These are phyloP conservation scores for Muraenolepis orangiensis DNA, from an alignment of 2,797 vertebrate species.

Conservation along the genomic window DNA sequence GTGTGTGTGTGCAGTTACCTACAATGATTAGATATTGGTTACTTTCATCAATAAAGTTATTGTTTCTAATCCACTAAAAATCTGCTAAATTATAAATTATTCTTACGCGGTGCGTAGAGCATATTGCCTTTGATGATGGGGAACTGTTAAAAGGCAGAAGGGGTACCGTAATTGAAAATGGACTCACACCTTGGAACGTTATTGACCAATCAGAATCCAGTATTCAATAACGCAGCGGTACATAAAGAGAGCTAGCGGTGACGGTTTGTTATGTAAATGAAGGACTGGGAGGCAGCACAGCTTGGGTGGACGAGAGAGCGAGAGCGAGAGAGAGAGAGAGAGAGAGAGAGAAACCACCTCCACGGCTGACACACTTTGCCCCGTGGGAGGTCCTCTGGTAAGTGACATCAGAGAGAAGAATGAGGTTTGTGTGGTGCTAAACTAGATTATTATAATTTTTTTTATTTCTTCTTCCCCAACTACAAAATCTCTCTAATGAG, in stretches of 20 bases:
- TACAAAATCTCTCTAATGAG: neutral
- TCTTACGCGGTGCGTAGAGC: neutral
- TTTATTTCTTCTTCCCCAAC: neutral
- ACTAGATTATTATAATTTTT: neutral
- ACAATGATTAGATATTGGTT: neutral
- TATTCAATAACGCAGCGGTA: neutral
- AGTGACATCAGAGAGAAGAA: slow-evolving; percentile 22
- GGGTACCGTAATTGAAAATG: neutral
- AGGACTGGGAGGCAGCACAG: neutral
- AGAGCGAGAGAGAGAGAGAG: too few species aligned
- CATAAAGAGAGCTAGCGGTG: neutral
- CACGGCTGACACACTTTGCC: slow-evolving; percentile 25
- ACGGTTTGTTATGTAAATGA: neutral
- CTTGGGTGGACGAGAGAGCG: too few species aligned
- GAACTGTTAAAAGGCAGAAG: neutral
- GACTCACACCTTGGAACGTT: too few species aligned
- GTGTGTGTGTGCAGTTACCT: neutral
- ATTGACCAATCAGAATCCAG: neutral
- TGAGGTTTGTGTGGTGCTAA: neutral
- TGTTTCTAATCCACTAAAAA: neutral
- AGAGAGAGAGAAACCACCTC: slow-evolving; percentile 45
- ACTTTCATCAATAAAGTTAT: neutral
- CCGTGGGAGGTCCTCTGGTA: slow-evolving; percentile 17
- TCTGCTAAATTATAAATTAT: neutral
- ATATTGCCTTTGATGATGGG: neutral